Conservation (phyloP, 2,888 invertebrate genomes). For the Oscheius sp. region DNA sequence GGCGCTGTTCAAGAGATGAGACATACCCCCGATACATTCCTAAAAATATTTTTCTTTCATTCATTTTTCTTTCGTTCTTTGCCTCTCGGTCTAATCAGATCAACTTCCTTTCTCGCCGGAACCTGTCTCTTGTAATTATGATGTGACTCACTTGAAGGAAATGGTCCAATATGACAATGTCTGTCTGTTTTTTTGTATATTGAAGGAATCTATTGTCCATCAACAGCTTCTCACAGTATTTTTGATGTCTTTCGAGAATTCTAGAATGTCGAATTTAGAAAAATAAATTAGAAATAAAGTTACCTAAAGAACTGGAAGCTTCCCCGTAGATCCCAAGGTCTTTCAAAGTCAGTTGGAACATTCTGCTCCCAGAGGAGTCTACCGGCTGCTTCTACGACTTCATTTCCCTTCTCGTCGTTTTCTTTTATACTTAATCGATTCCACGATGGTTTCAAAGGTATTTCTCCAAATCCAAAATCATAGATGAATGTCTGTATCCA, state of each 20-base stretch:
- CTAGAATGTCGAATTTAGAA: slow-evolving; percentile 27
- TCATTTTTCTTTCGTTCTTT: background rate
- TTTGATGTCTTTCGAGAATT: slow-evolving; percentile 59
- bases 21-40: slow-evolving; percentile 63
- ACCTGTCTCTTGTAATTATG: background rate
- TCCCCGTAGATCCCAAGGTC: slow-evolving; percentile 59
- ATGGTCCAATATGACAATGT: slow-evolving; percentile 63
- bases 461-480: slow-evolving; percentile 59
- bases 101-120: background rate
- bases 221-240: slow-evolving; percentile 55
- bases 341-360: slow-evolving; percentile 56
- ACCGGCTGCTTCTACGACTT: slow-evolving; percentile 47
- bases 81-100: background rate
- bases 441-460: slow-evolving; percentile 55
- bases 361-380: slow-evolving; percentile 53
- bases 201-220: slow-evolving; percentile 45
- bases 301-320: slow-evolving; percentile 53
- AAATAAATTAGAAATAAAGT: background rate
- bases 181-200: slow-evolving; percentile 34
- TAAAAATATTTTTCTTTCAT: slow-evolving; percentile 32
- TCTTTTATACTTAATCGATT: slow-evolving; percentile 46
- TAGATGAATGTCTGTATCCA: slow-evolving; percentile 65
- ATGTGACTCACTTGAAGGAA: slow-evolving; percentile 57
- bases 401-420: slow-evolving; percentile 43
- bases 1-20: slow-evolving; percentile 60